phyloP scores from a whole-genome alignment of 2,113 vertebrate species.

The Onychostruthus taczanowskii region DNA sequence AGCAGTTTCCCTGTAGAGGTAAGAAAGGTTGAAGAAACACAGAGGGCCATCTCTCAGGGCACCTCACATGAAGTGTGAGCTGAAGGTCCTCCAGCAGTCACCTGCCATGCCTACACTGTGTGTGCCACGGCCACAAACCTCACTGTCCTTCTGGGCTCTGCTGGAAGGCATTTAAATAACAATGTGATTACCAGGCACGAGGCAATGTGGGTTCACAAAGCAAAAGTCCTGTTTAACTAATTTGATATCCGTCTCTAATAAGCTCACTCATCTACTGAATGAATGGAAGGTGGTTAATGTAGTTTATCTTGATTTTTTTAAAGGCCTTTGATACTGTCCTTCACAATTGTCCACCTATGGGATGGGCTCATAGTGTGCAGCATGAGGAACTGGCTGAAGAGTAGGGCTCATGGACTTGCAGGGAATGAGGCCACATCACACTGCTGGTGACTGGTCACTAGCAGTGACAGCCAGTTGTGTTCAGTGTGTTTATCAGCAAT shows the following conservation, averaged over 20 bases:
- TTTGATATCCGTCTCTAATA: background rate
- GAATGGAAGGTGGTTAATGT: background rate
- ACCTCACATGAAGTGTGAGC: fast-evolving
- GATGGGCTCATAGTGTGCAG: background rate
- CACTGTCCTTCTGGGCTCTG: background rate
- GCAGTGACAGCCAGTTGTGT: background rate
- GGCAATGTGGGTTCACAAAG: background rate
- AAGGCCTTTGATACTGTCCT: background rate
- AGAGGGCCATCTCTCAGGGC: background rate
- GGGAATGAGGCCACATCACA: too few species aligned
- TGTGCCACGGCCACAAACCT: background rate
- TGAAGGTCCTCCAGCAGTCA: background rate
- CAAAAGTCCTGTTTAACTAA: background rate
- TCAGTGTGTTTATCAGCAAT: background rate
- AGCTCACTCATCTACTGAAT: background rate
- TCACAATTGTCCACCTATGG: background rate
- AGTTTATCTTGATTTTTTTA: background rate
- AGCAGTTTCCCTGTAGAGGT: background rate
- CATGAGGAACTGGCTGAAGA: background rate
- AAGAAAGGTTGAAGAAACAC: background rate
- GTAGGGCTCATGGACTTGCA: background rate
- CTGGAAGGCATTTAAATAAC: background rate
- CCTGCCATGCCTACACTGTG: background rate
- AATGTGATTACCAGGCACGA: background rate
- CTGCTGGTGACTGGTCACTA: background rate